Percentiles rank a stretch among this genome's conserved stretches.
Evolutionary conservation across 2,113 vertebrate species (phyloP).

Genomic region (Phyllostomus discolor): DNA sequence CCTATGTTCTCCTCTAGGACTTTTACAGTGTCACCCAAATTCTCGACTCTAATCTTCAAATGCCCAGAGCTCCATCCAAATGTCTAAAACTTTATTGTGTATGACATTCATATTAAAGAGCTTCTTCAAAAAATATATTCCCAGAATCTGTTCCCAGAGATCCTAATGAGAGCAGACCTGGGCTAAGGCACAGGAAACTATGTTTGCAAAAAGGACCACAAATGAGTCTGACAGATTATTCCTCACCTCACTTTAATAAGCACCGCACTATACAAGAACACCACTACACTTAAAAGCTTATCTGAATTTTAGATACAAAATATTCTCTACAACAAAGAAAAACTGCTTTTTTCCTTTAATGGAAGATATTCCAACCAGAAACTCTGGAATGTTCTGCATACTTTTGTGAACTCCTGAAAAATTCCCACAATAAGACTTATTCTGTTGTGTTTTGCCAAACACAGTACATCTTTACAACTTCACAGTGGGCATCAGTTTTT

Average conservation of each 20-base stretch:
- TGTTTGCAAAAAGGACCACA: background rate
- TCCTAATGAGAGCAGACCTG: background rate
- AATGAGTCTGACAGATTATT: background rate
- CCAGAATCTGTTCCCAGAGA: background rate
- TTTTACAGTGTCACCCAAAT: background rate
- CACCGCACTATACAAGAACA: background rate
- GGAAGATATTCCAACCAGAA: background rate
- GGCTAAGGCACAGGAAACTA: background rate
- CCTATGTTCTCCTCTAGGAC: no score
- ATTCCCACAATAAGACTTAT: background rate
- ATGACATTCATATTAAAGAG: background rate
- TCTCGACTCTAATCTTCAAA: conserved; percentile 18
- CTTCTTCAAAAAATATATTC: background rate
- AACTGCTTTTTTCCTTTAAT: background rate
- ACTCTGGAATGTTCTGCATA: background rate
- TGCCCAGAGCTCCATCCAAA: background rate
- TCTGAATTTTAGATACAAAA: background rate
- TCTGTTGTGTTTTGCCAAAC: conserved; percentile 7
- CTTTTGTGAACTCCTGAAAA: background rate
- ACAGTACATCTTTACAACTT: background rate
- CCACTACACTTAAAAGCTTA: background rate
- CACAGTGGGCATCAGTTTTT: background rate
- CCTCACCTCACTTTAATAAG: background rate
- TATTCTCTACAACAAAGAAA: background rate
- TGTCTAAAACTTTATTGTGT: background rate